phyloP scores from a whole-genome alignment of 2,113 vertebrate genomes.

The Accipiter cooperii region DNA sequence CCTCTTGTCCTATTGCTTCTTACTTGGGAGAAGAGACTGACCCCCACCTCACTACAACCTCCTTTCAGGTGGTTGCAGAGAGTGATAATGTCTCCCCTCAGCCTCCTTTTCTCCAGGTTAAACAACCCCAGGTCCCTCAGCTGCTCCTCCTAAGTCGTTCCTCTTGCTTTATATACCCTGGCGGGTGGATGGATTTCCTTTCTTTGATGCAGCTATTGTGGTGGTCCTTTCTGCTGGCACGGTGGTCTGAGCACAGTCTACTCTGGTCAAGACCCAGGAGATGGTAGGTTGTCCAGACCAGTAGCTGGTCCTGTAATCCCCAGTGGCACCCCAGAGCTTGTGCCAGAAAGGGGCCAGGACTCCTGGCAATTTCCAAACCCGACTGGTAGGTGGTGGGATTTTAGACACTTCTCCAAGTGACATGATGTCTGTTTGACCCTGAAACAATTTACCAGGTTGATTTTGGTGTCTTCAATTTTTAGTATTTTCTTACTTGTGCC shows the following conservation, averaged over 20 bases:
- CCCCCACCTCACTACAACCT: not conserved
- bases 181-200: not conserved
- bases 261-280: not conserved
- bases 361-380: not conserved
- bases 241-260: not conserved
- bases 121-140: not conserved
- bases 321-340: accelerated
- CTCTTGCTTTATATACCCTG: not conserved
- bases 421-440: accelerated
- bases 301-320: not conserved
- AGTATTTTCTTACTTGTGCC: not conserved
- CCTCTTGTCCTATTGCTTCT: not conserved
- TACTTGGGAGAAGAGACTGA: not conserved
- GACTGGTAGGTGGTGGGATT: not conserved
- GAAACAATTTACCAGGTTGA: not conserved
- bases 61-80: not conserved
- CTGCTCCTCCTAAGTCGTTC: accelerated
- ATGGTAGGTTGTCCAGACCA: not conserved
- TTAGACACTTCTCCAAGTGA: not conserved
- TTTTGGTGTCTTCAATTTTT: not conserved
- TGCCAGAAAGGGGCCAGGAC: not conserved
- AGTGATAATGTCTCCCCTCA: not conserved
- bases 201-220: not conserved
- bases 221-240: not conserved
- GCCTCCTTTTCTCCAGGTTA: not conserved